Conservation (phyloP, 2,888 invertebrate species). For the Drosophila paranaensis region DNA sequence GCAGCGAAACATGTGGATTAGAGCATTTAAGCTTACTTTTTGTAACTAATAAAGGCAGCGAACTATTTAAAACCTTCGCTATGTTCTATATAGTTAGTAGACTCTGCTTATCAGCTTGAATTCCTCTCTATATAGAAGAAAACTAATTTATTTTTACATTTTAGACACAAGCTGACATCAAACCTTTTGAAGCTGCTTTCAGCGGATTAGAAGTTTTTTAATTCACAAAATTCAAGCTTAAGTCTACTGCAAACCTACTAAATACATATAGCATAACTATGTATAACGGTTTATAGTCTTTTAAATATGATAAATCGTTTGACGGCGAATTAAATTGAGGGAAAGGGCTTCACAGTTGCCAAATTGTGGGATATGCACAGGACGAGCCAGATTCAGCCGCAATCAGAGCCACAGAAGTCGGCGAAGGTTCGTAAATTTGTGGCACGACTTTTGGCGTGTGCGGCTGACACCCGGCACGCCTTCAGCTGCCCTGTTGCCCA, state of each 20-base stretch:
- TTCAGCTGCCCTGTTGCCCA: neutral
- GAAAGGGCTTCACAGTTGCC: conserved; percentile 58
- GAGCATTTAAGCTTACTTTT: neutral
- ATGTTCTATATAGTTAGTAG: no score
- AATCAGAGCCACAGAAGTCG: conserved; percentile 5
- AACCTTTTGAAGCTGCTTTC: no score
- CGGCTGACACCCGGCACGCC: conserved; percentile 58
- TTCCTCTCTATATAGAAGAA: no score
- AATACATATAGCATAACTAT: neutral
- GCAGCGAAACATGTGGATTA: neutral
- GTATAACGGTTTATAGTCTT: conserved; percentile 67
- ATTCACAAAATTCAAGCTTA: conserved; percentile 23
- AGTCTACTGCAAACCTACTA: neutral
- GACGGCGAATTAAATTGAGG: conserved; percentile 68
- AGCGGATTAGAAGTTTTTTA: no score
- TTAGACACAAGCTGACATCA: no score
- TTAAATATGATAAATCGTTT: conserved; percentile 84
- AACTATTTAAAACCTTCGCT: no score
- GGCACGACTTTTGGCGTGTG: conserved; percentile 52
- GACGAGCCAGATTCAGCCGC: neutral
- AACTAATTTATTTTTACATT: no score
- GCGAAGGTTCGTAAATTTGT: conserved; percentile 59
- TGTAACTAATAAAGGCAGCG: neutral
- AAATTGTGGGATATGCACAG: conserved; percentile 12
- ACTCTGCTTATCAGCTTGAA: no score